phyloP scores from a whole-genome alignment of 2,888 invertebrate genomes.

The Eulithis prunata region DNA sequence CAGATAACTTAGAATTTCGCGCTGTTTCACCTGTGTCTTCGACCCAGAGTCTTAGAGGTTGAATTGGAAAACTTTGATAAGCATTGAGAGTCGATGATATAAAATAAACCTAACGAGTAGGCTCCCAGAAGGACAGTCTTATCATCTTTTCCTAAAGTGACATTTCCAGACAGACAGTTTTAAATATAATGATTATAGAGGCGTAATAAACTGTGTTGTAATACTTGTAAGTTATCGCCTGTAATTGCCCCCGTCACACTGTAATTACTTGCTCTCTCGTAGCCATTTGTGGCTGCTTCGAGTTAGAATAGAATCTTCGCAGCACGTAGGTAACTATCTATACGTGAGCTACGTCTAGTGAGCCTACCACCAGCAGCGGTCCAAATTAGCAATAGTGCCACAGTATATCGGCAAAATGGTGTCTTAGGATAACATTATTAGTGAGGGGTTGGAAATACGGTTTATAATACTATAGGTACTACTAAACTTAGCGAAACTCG shows the following conservation, averaged over 20 bases:
- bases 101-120: no score
- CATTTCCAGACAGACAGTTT: conserved; percentile 10
- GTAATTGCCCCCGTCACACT: conserved; percentile 46
- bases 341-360: background rate
- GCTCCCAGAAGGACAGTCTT: no score
- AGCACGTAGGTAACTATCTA: background rate
- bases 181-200: conserved; percentile 23
- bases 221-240: conserved; percentile 45
- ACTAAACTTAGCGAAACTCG: no score
- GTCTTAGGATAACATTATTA: no score
- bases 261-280: conserved; percentile 41
- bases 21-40: background rate
- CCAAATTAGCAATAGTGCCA: no score
- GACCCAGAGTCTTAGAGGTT: no score
- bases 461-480: no score
- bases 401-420: no score
- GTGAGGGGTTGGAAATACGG: no score
- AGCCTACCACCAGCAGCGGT: no score
- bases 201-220: conserved; percentile 46
- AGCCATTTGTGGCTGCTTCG: conserved; percentile 26
- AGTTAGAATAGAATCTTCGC: conserved; percentile 27
- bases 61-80: no score
- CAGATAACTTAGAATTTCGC: background rate
- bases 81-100: no score
- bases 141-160: background rate